Evolutionary conservation across 2,888 invertebrate species (phyloP).

Genomic region (Leucoma salicis): DNA sequence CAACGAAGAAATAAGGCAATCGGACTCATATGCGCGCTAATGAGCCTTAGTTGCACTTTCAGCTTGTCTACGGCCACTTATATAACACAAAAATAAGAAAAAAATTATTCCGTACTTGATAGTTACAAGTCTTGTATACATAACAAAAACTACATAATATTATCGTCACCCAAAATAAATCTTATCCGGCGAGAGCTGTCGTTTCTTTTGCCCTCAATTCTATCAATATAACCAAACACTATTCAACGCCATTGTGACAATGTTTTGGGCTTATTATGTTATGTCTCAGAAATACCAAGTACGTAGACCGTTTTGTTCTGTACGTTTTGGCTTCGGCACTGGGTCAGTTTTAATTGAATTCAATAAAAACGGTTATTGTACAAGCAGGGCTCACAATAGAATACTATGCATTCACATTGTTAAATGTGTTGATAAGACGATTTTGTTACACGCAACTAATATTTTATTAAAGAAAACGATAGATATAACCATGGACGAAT

Average conservation of each 20-base stretch:
- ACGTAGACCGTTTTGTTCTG: slow-evolving; percentile 47
- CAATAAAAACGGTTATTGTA: slow-evolving; percentile 69
- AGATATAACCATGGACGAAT: no score
- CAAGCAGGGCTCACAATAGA: slow-evolving; percentile 68
- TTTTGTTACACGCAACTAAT: no score
- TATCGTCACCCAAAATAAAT: slow-evolving; percentile 39
- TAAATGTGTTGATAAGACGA: slow-evolving; percentile 13
- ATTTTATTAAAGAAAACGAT: no score
- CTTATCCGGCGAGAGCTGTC: slow-evolving; percentile 31
- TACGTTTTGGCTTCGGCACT: slow-evolving; percentile 46
- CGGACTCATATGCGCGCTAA: no score
- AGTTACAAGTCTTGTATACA: slow-evolving; percentile 12
- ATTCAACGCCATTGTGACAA: slow-evolving; percentile 39
- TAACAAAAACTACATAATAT: slow-evolving; percentile 1
- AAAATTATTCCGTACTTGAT: not conserved
- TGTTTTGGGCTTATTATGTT: slow-evolving; percentile 38
- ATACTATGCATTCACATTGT: slow-evolving; percentile 38
- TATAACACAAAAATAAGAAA: not conserved
- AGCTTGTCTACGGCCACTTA: not conserved
- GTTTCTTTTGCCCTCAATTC: slow-evolving; percentile 35
- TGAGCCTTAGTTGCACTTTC: no score
- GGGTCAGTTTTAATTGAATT: slow-evolving; percentile 78
- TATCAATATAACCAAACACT: slow-evolving; percentile 1
- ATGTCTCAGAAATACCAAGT: slow-evolving; percentile 28
- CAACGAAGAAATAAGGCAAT: no score